Base-by-base conservation (phyloP, 2,888 invertebrate species). In the Phengaris arion region DNA sequence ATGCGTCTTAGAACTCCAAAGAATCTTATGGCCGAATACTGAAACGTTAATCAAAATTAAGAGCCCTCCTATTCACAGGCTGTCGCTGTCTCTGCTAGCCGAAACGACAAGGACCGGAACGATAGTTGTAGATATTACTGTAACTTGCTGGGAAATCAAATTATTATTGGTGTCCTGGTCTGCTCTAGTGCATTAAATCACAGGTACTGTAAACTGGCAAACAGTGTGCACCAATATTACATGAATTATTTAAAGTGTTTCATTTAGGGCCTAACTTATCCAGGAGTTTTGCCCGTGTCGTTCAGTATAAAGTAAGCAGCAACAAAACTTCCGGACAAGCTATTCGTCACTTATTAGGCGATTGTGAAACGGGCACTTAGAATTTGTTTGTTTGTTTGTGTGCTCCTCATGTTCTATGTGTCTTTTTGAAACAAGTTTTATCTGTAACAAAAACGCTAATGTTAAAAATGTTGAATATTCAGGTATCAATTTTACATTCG, bases 151-250 rank as follows among this genome's bases (percentile, higher is more conserved):
- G 55, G 13, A 2, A 64, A 64, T 64, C 35, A 64, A 64, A 70
- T 70, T 52, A 70, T 70, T 22, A 48, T 22, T 48, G 54, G 52
- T 72, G 13, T 52, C 72, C 52, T 54, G 72, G 72, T 72, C 51
- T 35, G 72, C 35, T 72, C 51, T 52, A 72, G 72, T 72, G 72
- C 51, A 72, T 52, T 35, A 35, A 72, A 72, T 72, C 12, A 72
- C 51, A 22, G 52, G 51, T 45, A 35, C 72, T 52, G 54, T 72
- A 6, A 70, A 51, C 51, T 70, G 70, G 10, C 15, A 70, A 72
- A 72, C 70, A 13, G 10, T 35, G 54, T 4, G 8, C 10, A 12
- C 12, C 22, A 70, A 70, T n/a, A 68, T 57, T 15, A 2, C 35
- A 35, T 35, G 35, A 68, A 52, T 68, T 4, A 69, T 12, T 69